These are phyloP conservation scores for Acanthosepion esculentum DNA, from an alignment of 2,888 invertebrate genomes.

Conservation along the genomic window DNA sequence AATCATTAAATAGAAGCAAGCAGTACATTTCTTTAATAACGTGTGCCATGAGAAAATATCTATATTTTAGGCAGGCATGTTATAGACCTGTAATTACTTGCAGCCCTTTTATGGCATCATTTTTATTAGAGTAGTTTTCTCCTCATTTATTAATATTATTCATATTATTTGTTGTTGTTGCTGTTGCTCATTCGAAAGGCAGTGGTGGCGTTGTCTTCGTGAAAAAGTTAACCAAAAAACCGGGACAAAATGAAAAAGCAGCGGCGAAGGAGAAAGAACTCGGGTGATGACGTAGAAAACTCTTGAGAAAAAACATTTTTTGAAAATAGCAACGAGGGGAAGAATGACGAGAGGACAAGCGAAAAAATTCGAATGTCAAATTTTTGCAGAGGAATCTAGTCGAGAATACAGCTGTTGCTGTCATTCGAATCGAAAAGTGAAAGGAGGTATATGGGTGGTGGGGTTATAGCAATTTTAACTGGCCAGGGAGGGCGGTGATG, in stretches of 20 bases:
- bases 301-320: not conserved
- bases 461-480: not conserved
- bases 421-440: not conserved
- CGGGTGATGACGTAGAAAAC: not conserved
- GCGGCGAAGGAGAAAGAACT: not conserved
- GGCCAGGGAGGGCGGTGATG: not conserved
- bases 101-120: too few species aligned
- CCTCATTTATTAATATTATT: too few species aligned
- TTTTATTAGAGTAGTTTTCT: too few species aligned
- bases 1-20: too few species aligned
- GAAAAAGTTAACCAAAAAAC: not conserved
- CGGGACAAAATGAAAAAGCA: not conserved
- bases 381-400: not conserved
- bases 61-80: too few species aligned
- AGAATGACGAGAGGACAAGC: not conserved
- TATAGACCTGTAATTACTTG: too few species aligned
- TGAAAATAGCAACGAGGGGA: not conserved
- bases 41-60: too few species aligned
- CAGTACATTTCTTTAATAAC: too few species aligned
- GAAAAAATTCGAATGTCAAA: slow-evolving; percentile 11
- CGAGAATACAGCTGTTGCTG: slow-evolving; percentile 3
- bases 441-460: not conserved
- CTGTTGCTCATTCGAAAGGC: too few species aligned
- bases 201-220: too few species aligned
- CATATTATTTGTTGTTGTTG: too few species aligned